phyloP scores from a whole-genome alignment of 2,797 vertebrate genomes.

The Spondyliosoma cantharus region DNA sequence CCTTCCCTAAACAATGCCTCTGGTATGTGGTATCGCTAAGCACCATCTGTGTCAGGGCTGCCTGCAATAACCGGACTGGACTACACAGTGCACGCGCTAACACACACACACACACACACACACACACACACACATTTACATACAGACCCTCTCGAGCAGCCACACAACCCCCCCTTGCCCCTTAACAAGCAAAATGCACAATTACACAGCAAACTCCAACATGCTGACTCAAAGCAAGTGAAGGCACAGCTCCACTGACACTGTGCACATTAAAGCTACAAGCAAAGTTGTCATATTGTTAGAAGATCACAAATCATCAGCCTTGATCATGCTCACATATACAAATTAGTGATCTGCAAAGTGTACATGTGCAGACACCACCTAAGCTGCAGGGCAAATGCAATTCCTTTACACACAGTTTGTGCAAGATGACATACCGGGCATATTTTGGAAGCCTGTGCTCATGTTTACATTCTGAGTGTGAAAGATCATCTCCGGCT shows the following conservation, averaged over 20 bases:
- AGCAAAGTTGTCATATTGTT: not conserved
- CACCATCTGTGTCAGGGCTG: constrained; percentile 88
- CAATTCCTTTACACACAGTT: not conserved
- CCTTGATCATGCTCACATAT: not conserved
- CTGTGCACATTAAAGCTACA: not conserved
- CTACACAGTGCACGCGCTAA: constrained; percentile 55
- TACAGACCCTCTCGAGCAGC: constrained; percentile 36
- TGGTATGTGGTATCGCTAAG: constrained; percentile 88
- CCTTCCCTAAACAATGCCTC: constrained; percentile 88
- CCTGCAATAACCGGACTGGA: constrained; percentile 89
- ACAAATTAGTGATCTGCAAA: not conserved
- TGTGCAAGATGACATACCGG: constrained; percentile 26
- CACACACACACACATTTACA: constrained; percentile 38
- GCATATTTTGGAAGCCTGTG: constrained; percentile 36
- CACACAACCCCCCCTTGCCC: constrained; percentile 10
- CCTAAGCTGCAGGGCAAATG: not conserved
- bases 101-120: constrained; percentile 49
- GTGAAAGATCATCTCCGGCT: constrained; percentile 36
- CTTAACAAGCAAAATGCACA: constrained; percentile 56
- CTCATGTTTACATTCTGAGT: constrained; percentile 51
- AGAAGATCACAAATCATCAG: constrained; percentile 8
- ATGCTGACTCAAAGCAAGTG: constrained; percentile 72
- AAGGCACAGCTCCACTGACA: not conserved
- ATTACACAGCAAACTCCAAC: constrained; percentile 67
- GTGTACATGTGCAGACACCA: not conserved